Evolutionary conservation across 2,888 invertebrate species (phyloP), one percentile per base, ranked within the genome.

Genomic region (Ephialtes manifestator): DNA sequence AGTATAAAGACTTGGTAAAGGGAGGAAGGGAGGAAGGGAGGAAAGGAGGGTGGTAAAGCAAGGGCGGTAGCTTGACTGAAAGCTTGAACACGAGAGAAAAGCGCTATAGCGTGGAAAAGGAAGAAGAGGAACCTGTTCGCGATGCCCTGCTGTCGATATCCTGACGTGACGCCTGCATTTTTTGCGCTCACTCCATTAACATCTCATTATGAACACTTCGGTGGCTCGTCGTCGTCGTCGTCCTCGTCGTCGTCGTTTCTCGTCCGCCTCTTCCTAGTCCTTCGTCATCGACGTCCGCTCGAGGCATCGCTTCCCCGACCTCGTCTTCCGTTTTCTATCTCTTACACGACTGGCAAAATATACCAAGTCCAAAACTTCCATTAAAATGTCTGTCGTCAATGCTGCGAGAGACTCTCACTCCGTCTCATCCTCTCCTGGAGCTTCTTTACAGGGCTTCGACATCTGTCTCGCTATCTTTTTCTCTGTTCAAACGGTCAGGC

Each of bases 201-300:
- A 93, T 93, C 93, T 93, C 93, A 93, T 93, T 93, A 93, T 92
- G 91, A 93, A 93, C 93, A 92, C 91, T 92, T 89, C 89, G 90
- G 87, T 89, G 90, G 88, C 89, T 89, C 88, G 77, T 74, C 87
- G 80, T 87, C 83, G 79, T 83, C 79, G 71, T 74, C 82, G 75
- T 78, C 81, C 78, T 83, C 46, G 63, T 53, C 82, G 68, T 68
- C 80, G 28, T 43, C 65, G 68, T 13, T 71, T 53, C 81, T 83
- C 84, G 72, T 75, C 85, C 81, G 77, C 46, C 78, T 78, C 75
- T 81, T 75, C 55, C 72, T 76, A 58, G 51, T 70, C 76, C 55
- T 79, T 83, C 83, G 55, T 68, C 81, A 68, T 74, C 80, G 74
- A 77, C 72, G 46, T 83, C 72, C 60, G 67, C 80, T 76, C 51